Base-by-base conservation (phyloP, 2,888 invertebrate genomes). In the Caenorhabditis sp. region DNA sequence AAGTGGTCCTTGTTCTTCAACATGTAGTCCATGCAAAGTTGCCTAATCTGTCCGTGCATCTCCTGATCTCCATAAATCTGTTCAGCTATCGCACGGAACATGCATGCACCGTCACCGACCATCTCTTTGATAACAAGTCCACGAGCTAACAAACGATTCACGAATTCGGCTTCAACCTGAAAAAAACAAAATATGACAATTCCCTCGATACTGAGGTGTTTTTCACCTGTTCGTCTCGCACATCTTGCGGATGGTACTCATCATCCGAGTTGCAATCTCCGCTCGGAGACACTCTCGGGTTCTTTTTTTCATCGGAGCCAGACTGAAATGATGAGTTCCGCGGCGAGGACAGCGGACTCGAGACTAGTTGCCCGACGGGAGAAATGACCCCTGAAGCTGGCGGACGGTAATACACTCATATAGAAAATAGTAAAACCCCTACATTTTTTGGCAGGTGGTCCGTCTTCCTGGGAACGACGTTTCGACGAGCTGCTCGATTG, bases 11-110 rank as follows among this genome's bases (percentile, higher is more conserved):
- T 94, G 93, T 96, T 96, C 13, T 58, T 74, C 20, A 32, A 9
- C 93, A 96, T 95, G 90, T 96, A 96, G 93, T 96, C 96, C 95
- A 96, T 95, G 91, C 96, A 96, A 89, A 95, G 95, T 89, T 95
- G 94, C 47, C 96, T 94, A 20, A 96, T 95, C 85, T 95, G 94
- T 81, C 94, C 94, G 91, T 96, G 96, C 95, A 96, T 95, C 88
- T 96, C 96, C 92, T 96, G 95, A 92, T 96, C 96, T 1, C 96
- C 96, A 92, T 95, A 96, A 37, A 96, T 95, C 93, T 96, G 96
- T 92, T 96, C 95, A 61, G 96, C 96, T 83, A 96, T 96, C 37
- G 96, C 95, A 87, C 96, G 94, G 92, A 96, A 96, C 53, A 96
- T 93, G 92, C 96, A 96, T 24, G 96, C 96, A 6, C 96, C 96